Percentiles rank a stretch among this genome's conserved stretches.
Conservation (phyloP, 2,797 vertebrate species). For the Urocyon cinereoargenteus region DNA sequence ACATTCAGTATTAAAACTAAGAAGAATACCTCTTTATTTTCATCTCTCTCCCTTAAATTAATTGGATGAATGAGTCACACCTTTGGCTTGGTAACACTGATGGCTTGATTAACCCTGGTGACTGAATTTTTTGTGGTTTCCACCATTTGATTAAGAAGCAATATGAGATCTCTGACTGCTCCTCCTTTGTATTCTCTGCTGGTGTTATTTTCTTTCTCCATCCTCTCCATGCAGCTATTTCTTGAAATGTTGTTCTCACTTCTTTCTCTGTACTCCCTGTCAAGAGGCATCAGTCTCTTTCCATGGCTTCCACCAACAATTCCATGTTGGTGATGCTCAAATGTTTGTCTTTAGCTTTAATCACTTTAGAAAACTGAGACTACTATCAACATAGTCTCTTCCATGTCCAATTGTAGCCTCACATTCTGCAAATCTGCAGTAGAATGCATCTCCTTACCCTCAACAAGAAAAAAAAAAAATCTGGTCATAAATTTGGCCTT, state of each 20-base stretch:
- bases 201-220: background rate
- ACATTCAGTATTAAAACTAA: background rate
- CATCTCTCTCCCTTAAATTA: background rate
- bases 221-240: background rate
- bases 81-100: background rate
- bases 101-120: background rate
- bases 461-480: background rate
- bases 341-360: background rate
- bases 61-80: background rate
- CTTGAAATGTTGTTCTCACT: background rate
- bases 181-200: background rate
- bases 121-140: background rate
- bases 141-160: background rate
- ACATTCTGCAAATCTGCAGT: background rate
- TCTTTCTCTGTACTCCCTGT: background rate
- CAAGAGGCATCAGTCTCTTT: background rate
- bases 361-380: background rate
- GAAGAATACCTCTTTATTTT: background rate
- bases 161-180: fast-evolving
- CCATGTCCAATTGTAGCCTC: background rate
- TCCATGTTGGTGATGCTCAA: background rate
- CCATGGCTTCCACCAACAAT: background rate
- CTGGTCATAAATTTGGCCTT: background rate
- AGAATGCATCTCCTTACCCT: background rate
- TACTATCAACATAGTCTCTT: background rate